Percentiles rank a stretch among this genome's conserved stretches.
These are phyloP conservation scores for Lagodon rhomboides DNA, from an alignment of 2,797 vertebrate species.

Conservation along the genomic window DNA sequence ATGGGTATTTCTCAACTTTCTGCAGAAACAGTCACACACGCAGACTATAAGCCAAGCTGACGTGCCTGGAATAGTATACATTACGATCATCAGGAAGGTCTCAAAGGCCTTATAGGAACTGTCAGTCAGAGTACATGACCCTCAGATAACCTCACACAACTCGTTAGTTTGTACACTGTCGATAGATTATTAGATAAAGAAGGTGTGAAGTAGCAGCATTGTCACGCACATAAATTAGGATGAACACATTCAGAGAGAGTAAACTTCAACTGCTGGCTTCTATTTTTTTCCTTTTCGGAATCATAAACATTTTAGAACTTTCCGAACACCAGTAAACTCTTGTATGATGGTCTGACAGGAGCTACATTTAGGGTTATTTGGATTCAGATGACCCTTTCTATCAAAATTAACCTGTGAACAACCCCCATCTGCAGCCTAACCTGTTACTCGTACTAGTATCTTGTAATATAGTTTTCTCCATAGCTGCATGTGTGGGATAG, in stretches of 20 bases:
- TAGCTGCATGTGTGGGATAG: not conserved
- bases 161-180: slow-evolving; percentile 15
- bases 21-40: not conserved
- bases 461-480: not conserved
- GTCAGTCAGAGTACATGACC: slow-evolving; percentile 65
- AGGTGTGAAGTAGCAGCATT: not conserved
- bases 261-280: not conserved
- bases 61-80: slow-evolving; percentile 31
- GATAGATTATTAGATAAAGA: slow-evolving; percentile 10
- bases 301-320: not conserved
- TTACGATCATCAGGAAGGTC: slow-evolving; percentile 18
- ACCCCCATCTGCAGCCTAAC: not conserved
- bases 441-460: not conserved
- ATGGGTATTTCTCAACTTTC: too few relatives aligned
- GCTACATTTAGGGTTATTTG: not conserved
- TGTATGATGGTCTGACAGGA: not conserved
- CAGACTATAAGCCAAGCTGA: slow-evolving; percentile 1
- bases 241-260: not conserved
- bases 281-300: not conserved
- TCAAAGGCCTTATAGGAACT: slow-evolving; percentile 44
- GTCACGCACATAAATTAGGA: not conserved
- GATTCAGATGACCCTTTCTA: not conserved
- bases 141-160: slow-evolving; percentile 49
- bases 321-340: not conserved
- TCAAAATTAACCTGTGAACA: not conserved